Percentiles rank a stretch among this genome's conserved stretches.
phyloP scores from a whole-genome alignment of 2,797 vertebrate species.

The Aratinga solstitialis region DNA sequence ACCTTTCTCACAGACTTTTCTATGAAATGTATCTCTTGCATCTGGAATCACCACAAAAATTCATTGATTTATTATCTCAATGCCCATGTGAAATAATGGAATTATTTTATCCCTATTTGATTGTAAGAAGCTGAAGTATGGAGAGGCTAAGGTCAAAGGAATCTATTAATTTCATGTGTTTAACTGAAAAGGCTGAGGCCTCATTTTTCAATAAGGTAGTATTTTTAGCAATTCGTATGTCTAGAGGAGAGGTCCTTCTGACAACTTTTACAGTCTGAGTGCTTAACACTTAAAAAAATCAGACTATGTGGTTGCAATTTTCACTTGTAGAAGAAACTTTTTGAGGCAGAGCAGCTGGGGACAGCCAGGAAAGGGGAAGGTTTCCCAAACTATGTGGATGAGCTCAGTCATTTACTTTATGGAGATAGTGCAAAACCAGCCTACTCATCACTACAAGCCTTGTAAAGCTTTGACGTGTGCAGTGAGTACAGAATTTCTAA shows the following conservation, averaged over 20 bases:
- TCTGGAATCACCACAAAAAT: not conserved
- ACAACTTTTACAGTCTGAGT: not conserved
- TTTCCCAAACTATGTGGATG: not conserved
- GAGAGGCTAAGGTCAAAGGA: not conserved
- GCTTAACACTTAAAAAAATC: not conserved
- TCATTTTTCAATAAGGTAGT: conserved; percentile 11
- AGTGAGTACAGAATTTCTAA: not conserved
- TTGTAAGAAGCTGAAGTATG: not conserved
- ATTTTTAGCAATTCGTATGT: conserved; percentile 27
- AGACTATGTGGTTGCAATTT: not conserved
- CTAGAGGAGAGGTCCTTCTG: not conserved
- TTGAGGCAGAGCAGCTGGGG: not conserved
- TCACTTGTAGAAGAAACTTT: not conserved
- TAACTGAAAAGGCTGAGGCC: not conserved
- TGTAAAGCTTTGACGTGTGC: not conserved
- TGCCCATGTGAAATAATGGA: not conserved
- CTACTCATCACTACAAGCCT: not conserved
- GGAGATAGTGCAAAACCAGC: not conserved
- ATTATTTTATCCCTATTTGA: not conserved
- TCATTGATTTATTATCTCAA: not conserved
- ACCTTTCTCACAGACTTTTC: conserved; percentile 15
- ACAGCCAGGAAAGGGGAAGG: not conserved
- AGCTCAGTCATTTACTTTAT: not conserved
- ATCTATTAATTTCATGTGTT: not conserved
- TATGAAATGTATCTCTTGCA: not conserved